A percentile compares a stretch with the other conserved stretches of the same genome.
phyloP scores from a whole-genome alignment of 2,888 invertebrate genomes.

The Hirtodrosophila confusa region DNA sequence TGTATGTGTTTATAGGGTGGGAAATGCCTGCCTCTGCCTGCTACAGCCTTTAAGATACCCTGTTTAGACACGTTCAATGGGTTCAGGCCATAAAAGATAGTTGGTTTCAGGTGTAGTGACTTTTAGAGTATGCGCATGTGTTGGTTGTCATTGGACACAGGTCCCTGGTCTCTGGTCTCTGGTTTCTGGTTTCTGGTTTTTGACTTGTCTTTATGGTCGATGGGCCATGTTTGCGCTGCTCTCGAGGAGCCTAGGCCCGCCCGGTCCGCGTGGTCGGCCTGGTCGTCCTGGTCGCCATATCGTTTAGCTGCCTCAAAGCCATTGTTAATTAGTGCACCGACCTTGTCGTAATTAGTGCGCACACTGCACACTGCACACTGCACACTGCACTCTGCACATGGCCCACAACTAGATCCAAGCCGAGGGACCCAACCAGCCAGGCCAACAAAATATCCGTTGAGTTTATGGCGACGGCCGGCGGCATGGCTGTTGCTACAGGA shows the following conservation, averaged over 20 bases:
- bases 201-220: background rate
- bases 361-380: slow-evolving; percentile 51
- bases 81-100: background rate
- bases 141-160: slow-evolving; percentile 9
- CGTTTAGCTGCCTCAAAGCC: slow-evolving; percentile 74
- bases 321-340: slow-evolving; percentile 78
- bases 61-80: no score
- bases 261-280: no score
- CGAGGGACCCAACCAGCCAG: background rate
- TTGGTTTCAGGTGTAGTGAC: slow-evolving; percentile 19
- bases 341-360: slow-evolving; percentile 76
- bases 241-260: background rate
- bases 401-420: slow-evolving; percentile 1
- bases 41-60: no score
- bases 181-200: slow-evolving; percentile 14
- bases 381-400: slow-evolving; percentile 5
- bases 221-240: slow-evolving; percentile 23
- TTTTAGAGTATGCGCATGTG: slow-evolving; percentile 14
- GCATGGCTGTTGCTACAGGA: slow-evolving; percentile 9
- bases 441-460: slow-evolving; percentile 54
- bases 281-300: slow-evolving; percentile 40
- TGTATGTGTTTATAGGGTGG: no score
- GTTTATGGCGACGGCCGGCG: slow-evolving; percentile 55
- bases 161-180: slow-evolving; percentile 17
- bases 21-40: no score